Evolutionary conservation across 2,113 vertebrate species (phyloP), one percentile per base, ranked within the genome.

Genomic region (Neoarius graeffei): DNA sequence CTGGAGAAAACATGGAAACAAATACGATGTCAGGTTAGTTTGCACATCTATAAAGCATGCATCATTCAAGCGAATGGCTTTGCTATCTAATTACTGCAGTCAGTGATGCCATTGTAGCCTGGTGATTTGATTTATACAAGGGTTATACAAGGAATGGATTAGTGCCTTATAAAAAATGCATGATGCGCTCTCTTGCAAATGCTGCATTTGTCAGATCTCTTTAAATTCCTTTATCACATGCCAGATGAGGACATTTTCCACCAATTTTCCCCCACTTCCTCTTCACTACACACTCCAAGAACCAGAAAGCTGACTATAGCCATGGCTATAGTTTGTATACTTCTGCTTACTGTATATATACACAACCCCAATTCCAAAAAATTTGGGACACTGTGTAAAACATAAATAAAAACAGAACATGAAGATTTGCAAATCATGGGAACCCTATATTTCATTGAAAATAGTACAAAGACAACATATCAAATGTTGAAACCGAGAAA

Each of bases 121-220:
- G 64, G 83, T 89, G 88, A 93, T 90, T 90, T 91, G 90, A 91
- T 93, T 92, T 91, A 89, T 92, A 90, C 91, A 42, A 71, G 90
- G 89, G 86, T 91, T 90, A 89, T 88, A 92, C 90, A 87, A 89
- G 83, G 89, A 91, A 91, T 84, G 84, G 87, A 91, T 92, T 91
- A 88, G 73, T 79, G 79, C 80, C 90, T 91, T 84, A 91, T 89
- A 89, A 91, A 89, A 89, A 80, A 89, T 91, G 81, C 87, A 90
- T 88, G 83, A 83, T 19, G 85, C 35, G 19, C 79, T 71, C 6
- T 27, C 90, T 85, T 81, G 79, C 84, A 42, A 90, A 89, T 84
- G 74, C 69, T 76, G 57, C 84, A 62, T 89, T 64, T 87, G 83
- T 89, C 77, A 66, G 59, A 42, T 62, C 64, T 66, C 76, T 83